Evolutionary conservation across 2,113 vertebrate genomes (phyloP).

Genomic region (Morone saxatilis): DNA sequence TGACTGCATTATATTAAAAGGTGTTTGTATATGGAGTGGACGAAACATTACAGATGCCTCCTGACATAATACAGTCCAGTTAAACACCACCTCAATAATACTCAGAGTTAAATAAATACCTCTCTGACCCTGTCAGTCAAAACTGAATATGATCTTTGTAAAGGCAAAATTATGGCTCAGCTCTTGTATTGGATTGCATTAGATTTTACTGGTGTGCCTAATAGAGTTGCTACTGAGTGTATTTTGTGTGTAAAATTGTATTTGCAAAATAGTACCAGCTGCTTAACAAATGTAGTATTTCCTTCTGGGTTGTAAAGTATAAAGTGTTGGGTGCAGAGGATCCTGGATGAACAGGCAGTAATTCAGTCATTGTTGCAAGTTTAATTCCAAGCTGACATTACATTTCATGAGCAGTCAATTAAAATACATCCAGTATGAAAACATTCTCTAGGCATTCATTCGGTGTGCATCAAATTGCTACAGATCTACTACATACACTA

Average conservation of each 20-base stretch:
- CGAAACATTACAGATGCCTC: not conserved
- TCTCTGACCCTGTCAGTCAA: not conserved
- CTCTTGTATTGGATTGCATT: not conserved
- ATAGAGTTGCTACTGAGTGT: not conserved
- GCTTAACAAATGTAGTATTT: not conserved
- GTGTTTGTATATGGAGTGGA: not conserved
- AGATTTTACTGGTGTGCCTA: not conserved
- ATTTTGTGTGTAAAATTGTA: not conserved
- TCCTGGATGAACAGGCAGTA: not conserved
- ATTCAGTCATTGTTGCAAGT: conserved; percentile 44
- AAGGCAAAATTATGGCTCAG: not conserved
- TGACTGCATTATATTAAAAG: not conserved
- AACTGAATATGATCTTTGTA: too few relatives aligned
- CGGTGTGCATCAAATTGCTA: conserved; percentile 69
- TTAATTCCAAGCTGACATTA: conserved; percentile 72
- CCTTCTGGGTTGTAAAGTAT: not conserved
- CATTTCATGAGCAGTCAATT: conserved; percentile 72
- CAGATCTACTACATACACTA: conserved; percentile 62
- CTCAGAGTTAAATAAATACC: not conserved
- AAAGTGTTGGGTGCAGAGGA: not conserved
- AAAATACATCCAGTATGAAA: conserved; percentile 76
- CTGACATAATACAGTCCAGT: not conserved
- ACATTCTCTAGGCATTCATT: conserved; percentile 75
- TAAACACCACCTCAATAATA: not conserved
- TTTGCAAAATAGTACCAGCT: not conserved